Base-by-base conservation (phyloP, 2,797 vertebrate genomes). In the Trachops cirrhosus region DNA sequence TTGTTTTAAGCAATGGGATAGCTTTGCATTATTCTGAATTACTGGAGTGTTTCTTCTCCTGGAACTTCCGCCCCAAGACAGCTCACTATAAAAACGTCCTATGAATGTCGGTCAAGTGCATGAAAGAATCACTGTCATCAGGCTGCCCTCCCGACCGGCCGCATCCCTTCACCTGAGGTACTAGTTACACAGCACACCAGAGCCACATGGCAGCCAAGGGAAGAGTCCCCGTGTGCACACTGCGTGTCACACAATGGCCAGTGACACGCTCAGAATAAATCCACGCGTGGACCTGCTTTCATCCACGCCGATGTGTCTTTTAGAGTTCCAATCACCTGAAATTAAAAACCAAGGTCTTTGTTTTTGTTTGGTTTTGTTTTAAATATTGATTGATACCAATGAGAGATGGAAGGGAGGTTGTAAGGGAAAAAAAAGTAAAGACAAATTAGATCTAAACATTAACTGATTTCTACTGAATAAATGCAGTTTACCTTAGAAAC, bases 391-490 rank as follows among this genome's bases (percentile, higher is more conserved):
- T 74, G n/a, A 68, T 84, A 26, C 3, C 12, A 48, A 34, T 44
- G 44, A 64, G 68, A 94, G 32, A 26, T 37, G 22, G 8, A 44
- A 95, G 44, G 32, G 14, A 71, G 9, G 7, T 6, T 74, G 1
- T 75, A 77, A 70, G 15, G 5, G 6, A 68, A 73, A 86, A 73
- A 86, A 89, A 67, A 68, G 21, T 32, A 54, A 80, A 57, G 26
- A n/a, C 41, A 93, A 86, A 59, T 64, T 74, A 85, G 19, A 79
- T 74, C 18, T 79, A 75, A 52, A 78, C 48, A 70, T 92, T 62
- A 74, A 54, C 32, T 80, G 37, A 95, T 88, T 93, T 91, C 54
- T 84, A 93, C 44, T 48, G 9, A 94, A 67, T 41, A 85, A 59
- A 68, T 52, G 32, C 21, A 79, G 32, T 74, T 74, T 79, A 74